Evolutionary conservation across 1,140 invertebrate species (phyloP), one percentile per base, ranked within the genome.

Genomic region (Grapholita molesta): DNA sequence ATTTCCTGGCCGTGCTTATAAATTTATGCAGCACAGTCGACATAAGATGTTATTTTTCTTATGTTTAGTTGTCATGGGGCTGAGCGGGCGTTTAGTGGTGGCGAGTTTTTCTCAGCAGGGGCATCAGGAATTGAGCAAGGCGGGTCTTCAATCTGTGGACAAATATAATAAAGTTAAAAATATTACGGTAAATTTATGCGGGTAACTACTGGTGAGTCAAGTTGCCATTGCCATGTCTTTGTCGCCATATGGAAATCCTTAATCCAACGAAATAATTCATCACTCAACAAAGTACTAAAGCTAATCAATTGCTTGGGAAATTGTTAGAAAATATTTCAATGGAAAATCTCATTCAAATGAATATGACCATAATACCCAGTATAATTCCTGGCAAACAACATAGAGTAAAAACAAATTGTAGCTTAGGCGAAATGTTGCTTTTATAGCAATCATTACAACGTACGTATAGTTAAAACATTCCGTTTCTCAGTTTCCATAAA

Each of bases 81-180:
- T 61, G 3, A 8, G 8, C 35, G 3, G 35, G 76, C 65, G n/a
- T 18, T 76, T 70, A 83, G 69, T 90, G 85, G 57, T 91, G 85
- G 57, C 86, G 80, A n/a, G 79, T 86, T 74, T 76, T 86, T 70
- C 84, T 77, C 42, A 91, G 69, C 15, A 92, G 74, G 7, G 89
- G 88, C 32, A 86, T 67, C 67, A 92, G 73, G 42, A 90, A 76
- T 64, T 81, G 84, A 2, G 88, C 84, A 5, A 92, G 75, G 2
- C 84, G 77, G 42, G 82, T 73, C 71, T 88, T 89, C 72, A 92
- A 73, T 82, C 90, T 92, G 87, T 61, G 80, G 83, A 76, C 66
- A 74, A 73, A 75, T 76, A 67, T 68, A 25, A 71, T 38, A 67
- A 53, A 35, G 32, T 35, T 35, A 35, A 33, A n/a, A n/a, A n/a